A percentile compares a stretch with the other conserved stretches of the same genome.
Conservation (phyloP, 1,140 invertebrate species). For the Zelostemma sp. region DNA sequence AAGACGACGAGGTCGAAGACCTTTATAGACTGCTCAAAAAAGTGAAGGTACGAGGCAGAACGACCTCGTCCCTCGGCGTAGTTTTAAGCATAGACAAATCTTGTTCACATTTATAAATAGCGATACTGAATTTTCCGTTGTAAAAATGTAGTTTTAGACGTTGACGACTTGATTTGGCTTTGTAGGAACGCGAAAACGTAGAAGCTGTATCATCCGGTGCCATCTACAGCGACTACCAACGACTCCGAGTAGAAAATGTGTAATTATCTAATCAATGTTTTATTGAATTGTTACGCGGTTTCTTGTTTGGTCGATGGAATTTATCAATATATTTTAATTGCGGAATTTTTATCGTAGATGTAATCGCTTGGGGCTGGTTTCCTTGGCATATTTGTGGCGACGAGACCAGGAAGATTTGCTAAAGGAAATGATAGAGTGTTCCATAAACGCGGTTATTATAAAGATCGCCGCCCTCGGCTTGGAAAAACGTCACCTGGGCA, state of each 20-base stretch:
- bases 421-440: slow-evolving; percentile 97
- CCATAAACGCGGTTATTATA: slow-evolving; percentile 93
- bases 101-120: background rate
- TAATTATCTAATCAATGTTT: slow-evolving; percentile 72
- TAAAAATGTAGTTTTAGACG: background rate
- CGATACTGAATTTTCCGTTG: too few relatives aligned
- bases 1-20: slow-evolving; percentile 99
- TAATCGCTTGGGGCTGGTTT: slow-evolving; percentile 86
- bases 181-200: slow-evolving; percentile 82
- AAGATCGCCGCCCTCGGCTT: slow-evolving; percentile 96
- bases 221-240: slow-evolving; percentile 98
- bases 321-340: background rate
- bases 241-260: slow-evolving; percentile 97
- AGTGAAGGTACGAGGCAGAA: slow-evolving; percentile 78
- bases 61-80: slow-evolving; percentile 17
- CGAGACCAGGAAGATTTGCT: slow-evolving; percentile 93
- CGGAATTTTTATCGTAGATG: slow-evolving; percentile 85
- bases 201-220: slow-evolving; percentile 97
- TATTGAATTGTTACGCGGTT: too few relatives aligned
- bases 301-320: background rate
- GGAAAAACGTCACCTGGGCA: slow-evolving; percentile 90
- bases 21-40: slow-evolving; percentile 86
- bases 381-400: slow-evolving; percentile 94
- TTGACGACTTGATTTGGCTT: slow-evolving; percentile 44
- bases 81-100: too few relatives aligned